phyloP scores from a whole-genome alignment of 2,113 vertebrate species.

The Zosterops lateralis region DNA sequence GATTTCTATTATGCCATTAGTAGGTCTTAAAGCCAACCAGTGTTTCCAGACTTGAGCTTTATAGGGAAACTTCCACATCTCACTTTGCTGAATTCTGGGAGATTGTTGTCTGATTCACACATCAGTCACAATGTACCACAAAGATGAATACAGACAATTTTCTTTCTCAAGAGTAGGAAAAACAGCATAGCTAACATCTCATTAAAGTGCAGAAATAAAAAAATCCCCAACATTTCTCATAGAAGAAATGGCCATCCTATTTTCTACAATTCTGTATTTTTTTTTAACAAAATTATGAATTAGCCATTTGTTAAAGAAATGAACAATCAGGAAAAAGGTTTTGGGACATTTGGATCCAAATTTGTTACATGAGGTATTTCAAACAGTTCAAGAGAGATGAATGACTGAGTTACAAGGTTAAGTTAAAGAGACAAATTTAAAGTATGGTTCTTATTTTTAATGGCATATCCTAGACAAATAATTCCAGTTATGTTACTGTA shows the following conservation, averaged over 20 bases:
- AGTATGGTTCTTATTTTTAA: neutral
- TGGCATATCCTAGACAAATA: neutral
- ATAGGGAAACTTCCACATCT: neutral
- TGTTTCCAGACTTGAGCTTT: neutral
- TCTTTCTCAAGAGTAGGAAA: neutral
- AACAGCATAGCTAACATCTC: neutral
- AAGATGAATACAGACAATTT: neutral
- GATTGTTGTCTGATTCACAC: neutral
- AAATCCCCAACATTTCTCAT: neutral
- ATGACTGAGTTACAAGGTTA: neutral
- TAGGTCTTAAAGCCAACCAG: neutral
- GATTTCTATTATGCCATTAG: neutral
- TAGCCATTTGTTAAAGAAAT: neutral
- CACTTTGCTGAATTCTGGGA: neutral
- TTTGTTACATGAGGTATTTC: neutral
- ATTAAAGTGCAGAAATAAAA: neutral
- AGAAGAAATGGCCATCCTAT: neutral
- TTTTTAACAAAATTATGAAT: neutral
- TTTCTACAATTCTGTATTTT: neutral
- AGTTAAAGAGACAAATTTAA: neutral
- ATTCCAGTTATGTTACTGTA: neutral
- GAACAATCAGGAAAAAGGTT: neutral
- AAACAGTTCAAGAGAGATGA: neutral
- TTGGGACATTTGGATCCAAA: neutral
- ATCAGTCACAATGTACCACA: neutral